Conservation (phyloP, 1,140 invertebrate genomes). For the Macrobrachium nipponense region DNA sequence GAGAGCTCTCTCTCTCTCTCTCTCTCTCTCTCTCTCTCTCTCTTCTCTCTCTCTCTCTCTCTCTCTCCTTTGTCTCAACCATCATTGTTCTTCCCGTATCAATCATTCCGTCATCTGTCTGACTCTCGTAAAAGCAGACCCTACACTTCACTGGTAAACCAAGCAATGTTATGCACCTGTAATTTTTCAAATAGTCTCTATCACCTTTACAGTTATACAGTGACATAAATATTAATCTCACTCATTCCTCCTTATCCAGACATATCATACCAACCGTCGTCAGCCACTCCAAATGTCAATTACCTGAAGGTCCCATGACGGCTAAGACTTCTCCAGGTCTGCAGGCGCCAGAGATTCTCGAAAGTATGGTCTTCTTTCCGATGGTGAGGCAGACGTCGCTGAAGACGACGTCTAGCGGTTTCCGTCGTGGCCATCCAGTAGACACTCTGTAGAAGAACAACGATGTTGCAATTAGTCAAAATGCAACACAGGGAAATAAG, state of each 20-base stretch:
- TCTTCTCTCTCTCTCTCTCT: no score
- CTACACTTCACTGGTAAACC: no score
- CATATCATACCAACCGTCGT: neutral
- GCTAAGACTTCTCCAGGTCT: slow-evolving; percentile 83
- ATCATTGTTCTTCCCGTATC: no score
- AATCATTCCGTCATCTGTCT: no score
- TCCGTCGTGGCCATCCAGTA: slow-evolving; percentile 40
- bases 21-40: no score
- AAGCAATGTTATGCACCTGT: no score
- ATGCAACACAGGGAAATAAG: neutral
- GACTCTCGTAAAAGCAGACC: no score
- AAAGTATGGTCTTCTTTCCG: slow-evolving; percentile 76
- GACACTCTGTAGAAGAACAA: slow-evolving; percentile 30
- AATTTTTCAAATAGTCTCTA: no score
- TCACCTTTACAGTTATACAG: neutral
- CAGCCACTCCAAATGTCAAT: slow-evolving; percentile 35
- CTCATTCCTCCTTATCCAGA: neutral
- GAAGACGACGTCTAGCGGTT: slow-evolving; percentile 79
- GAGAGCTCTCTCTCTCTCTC: no score
- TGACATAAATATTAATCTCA: neutral
- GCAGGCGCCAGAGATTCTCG: slow-evolving; percentile 80
- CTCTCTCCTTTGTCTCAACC: no score
- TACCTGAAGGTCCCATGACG: slow-evolving; percentile 86
- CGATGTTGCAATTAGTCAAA: neutral
- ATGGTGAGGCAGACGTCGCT: slow-evolving; percentile 74